Percentiles rank a stretch among this genome's conserved stretches.
These are phyloP conservation scores for Lacerta viridis DNA, from an alignment of 2,797 vertebrate genomes.

Conservation along the genomic window DNA sequence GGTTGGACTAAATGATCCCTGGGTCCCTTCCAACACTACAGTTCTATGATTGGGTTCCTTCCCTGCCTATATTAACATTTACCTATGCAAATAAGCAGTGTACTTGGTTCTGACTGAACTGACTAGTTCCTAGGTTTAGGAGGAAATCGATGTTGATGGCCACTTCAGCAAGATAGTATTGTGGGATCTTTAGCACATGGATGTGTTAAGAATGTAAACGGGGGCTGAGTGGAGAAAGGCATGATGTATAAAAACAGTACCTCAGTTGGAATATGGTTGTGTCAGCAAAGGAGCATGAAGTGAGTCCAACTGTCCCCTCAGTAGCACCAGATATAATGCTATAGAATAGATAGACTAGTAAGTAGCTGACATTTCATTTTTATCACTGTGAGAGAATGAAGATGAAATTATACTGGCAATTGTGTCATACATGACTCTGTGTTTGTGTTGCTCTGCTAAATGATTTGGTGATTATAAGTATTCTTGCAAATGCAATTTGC, in stretches of 20 bases:
- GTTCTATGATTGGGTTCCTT: too few relatives aligned
- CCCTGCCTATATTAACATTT: background rate
- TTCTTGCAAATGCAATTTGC: conserved; percentile 10
- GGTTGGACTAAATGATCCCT: too few relatives aligned
- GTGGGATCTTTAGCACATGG: background rate
- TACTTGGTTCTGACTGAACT: background rate
- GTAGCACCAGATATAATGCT: background rate
- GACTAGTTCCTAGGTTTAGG: background rate
- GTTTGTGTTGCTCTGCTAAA: background rate
- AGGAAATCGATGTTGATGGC: too few relatives aligned
- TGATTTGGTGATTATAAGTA: conserved; percentile 1
- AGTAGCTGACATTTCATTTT: background rate
- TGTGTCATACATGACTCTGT: background rate
- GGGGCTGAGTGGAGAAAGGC: background rate
- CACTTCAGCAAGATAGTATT: background rate
- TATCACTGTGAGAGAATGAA: background rate
- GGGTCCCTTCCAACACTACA: too few relatives aligned
- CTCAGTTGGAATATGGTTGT: background rate
- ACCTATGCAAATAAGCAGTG: background rate
- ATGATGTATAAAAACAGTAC: background rate
- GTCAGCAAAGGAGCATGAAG: background rate
- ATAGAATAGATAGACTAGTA: background rate
- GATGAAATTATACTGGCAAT: background rate
- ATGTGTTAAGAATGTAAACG: background rate
- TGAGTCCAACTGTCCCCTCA: background rate